Base-by-base conservation (phyloP, 2,888 invertebrate species). In the Harpalus rufipes region DNA sequence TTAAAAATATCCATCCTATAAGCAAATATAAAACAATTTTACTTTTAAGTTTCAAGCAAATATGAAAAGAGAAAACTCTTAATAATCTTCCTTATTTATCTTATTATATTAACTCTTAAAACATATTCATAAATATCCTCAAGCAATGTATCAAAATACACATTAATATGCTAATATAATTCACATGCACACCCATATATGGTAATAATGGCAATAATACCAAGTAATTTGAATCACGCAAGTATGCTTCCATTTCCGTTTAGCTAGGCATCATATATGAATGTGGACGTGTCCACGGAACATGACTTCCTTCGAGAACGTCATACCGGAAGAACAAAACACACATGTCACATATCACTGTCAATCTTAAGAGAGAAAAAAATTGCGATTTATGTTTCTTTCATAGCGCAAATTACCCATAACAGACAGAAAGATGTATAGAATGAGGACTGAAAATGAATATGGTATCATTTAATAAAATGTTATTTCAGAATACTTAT, bases 161-260 rank as follows among this genome's bases (percentile, higher is more conserved):
- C 32, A 32, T 32, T 32, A 32, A 32, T 32, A 32, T 32, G 32
- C 32, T 32, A 32, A 32, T 32, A 32, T 4, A 5, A 32, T 32
- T 32, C 32, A 4, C 32, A 32, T 32, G 32, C 32, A 32, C 32
- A 32, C 1, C 3, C 32, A 32, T 32, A 32, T 5, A 32, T 32
- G 32, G 32, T 32, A 32, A 32, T 32, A 32, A 32, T 32, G 32
- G 5, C 44, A 51, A 51, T 51, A 51, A 51, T 51, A 51, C 44
- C 8, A 51, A 51, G 12, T 51, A 51, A 68, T 68, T 68, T 39
- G 7, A 32, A 68, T 25, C 68, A 68, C 68, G 68, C 68, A 68
- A n/a, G 14, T 68, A 10, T 68, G 63, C 63, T 63, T 63, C 63
- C 63, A 68, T 68, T 68, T 68, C 68, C 68, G 68, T 68, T 68